Evolutionary conservation across 2,113 vertebrate genomes (phyloP).

Genomic region (Malurus melanocephalus): DNA sequence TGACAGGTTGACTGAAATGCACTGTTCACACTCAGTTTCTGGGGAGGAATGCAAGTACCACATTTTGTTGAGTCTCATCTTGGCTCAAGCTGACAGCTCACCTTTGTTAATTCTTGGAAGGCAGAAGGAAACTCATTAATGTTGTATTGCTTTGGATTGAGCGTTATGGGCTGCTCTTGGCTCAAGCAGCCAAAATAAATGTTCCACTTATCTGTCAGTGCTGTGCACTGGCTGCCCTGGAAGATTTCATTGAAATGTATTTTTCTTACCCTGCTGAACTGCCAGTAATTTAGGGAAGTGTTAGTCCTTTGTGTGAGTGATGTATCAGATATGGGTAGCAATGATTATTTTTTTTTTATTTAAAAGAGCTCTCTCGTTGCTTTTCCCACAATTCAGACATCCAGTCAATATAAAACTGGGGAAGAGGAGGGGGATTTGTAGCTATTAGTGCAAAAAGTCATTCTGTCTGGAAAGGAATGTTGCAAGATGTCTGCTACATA

Average conservation of each 20-base stretch:
- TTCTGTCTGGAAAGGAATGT: slow-evolving; percentile 37
- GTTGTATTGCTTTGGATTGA: neutral
- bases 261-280: neutral
- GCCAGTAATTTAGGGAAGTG: neutral
- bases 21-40: neutral
- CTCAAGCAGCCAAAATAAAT: neutral
- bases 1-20: neutral
- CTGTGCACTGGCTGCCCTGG: neutral
- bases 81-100: neutral
- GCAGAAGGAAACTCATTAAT: neutral
- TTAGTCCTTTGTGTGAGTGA: neutral
- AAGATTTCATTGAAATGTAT: neutral
- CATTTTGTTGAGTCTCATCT: neutral
- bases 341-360: neutral
- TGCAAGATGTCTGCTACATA: slow-evolving; percentile 21
- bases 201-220: neutral
- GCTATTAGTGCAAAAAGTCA: slow-evolving; percentile 35
- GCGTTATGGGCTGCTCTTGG: neutral
- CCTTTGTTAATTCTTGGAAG: neutral
- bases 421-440: neutral
- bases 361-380: neutral
- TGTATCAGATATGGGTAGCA: neutral
- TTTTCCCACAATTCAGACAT: slow-evolving; percentile 14
- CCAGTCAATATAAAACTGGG: neutral
- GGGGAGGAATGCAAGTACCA: neutral